A percentile compares a stretch with the other conserved stretches of the same genome.
Conservation (phyloP, 2,113 vertebrate species). For the Pelusios castaneus region DNA sequence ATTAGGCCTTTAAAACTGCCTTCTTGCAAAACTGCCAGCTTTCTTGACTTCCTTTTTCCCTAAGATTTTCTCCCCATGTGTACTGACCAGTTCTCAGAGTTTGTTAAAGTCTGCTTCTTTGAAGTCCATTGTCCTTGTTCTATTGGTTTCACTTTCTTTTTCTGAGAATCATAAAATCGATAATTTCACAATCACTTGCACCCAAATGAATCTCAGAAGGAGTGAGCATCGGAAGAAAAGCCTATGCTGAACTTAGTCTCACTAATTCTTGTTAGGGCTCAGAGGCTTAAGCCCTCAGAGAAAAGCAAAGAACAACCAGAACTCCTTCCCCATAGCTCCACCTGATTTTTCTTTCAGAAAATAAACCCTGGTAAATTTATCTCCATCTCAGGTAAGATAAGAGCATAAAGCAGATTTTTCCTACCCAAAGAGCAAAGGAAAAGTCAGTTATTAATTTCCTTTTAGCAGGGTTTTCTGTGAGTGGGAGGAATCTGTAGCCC, state of each 20-base stretch:
- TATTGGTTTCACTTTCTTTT: too few relatives aligned
- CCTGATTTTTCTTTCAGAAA: background rate
- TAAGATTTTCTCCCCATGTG: too few relatives aligned
- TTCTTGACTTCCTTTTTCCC: too few relatives aligned
- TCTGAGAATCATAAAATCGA: too few relatives aligned
- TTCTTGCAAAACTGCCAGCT: too few relatives aligned
- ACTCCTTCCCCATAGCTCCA: background rate
- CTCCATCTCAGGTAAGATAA: fast-evolving
- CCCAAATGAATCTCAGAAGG: background rate
- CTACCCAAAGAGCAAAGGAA: background rate
- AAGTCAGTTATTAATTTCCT: background rate
- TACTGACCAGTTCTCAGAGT: too few relatives aligned
- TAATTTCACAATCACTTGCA: too few relatives aligned
- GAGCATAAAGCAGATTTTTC: background rate
- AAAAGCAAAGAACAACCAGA: background rate
- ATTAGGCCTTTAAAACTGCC: too few relatives aligned
- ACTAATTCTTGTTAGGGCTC: background rate
- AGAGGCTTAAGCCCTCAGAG: background rate
- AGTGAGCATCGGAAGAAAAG: background rate
- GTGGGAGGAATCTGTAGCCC: background rate
- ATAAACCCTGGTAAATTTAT: background rate
- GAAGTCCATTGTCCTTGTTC: too few relatives aligned
- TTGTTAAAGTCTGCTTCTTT: too few relatives aligned
- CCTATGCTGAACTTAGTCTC: background rate
- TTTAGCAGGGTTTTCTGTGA: background rate